phyloP scores from a whole-genome alignment of 1,140 invertebrate species.

The Octopus sinensis region DNA sequence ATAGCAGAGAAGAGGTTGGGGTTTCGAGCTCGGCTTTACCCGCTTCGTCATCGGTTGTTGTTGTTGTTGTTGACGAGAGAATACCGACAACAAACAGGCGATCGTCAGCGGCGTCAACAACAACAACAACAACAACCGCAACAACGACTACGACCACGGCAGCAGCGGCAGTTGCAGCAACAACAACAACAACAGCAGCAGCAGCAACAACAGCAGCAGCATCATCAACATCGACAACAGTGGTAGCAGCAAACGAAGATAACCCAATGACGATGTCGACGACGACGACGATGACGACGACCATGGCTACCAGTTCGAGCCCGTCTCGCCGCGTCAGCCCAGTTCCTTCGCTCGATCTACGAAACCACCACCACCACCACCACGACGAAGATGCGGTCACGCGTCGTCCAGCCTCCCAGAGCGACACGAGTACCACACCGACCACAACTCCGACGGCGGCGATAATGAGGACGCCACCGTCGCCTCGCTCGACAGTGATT shows the following conservation, averaged over 20 bases:
- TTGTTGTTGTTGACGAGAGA: too few species aligned
- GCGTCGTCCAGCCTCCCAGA: not conserved
- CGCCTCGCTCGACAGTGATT: not conserved
- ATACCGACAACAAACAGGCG: too few species aligned
- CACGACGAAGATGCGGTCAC: too few species aligned
- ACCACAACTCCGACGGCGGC: not conserved
- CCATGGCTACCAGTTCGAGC: not conserved
- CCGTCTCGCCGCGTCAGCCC: not conserved
- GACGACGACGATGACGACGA: not conserved
- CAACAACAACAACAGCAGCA: too few species aligned
- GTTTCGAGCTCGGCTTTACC: not conserved
- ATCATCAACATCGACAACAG: not conserved
- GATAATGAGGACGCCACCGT: conserved; percentile 7
- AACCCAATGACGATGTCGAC: not conserved
- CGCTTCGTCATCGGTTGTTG: not conserved
- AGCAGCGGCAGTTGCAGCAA: too few species aligned
- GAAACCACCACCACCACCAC: too few species aligned
- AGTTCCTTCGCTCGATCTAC: not conserved
- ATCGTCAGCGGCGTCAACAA: too few species aligned
- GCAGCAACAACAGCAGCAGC: not conserved
- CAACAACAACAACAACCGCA: too few species aligned
- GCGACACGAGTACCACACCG: not conserved
- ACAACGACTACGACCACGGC: too few species aligned
- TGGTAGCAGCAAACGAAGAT: not conserved
- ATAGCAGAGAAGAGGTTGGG: not conserved